Base-by-base conservation (phyloP, 2,888 invertebrate genomes). In the Argyra leucocephala region DNA sequence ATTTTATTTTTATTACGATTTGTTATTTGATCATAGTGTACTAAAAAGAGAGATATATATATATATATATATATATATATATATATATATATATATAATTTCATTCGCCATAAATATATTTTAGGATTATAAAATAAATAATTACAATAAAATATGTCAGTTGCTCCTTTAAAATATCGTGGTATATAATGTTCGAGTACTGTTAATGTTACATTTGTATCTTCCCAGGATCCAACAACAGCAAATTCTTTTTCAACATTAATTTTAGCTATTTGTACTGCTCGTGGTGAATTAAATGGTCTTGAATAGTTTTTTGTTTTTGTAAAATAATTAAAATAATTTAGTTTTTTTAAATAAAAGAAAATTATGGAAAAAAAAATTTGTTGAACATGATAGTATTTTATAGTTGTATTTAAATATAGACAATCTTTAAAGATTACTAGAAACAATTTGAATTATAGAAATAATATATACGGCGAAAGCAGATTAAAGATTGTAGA, bases 151-250 rank as follows among this genome's bases (percentile, higher is more conserved):
- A 90, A 93, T 64, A 91, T 79, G 65, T 85, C 78, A 18, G 83
- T 80, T 1, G 92, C 91, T 61, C 90, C 90, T n/a, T 81, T 80
- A 78, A 93, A 93, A 80, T 91, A 93, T 67, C 85, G 81, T 0
- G 93, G 93, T 71, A 93, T 84, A 76, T 93, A 93, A 71, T 88
- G 83, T 78, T 93, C 92, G 65, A 93, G 81, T 1, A 93, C 93
- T 6, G 88, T 83, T 23, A 93, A 80, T 0, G 93, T 93, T 4
- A 89, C 84, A 79, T 93, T 93, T 76, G 93, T 85, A 72, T 93
- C 92, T 75, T 93, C 93, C 63, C 93, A 84, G 9, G 93, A 89
- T 1, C 93, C 93, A 2, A 93, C 93, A 0, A 93, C 93, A 0
- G 93, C 88, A 74, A 90, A 93, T 72, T 92, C 88, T 72, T 87